Base-by-base conservation (phyloP, 1,140 invertebrate species). In the Platyscapa corneri region DNA sequence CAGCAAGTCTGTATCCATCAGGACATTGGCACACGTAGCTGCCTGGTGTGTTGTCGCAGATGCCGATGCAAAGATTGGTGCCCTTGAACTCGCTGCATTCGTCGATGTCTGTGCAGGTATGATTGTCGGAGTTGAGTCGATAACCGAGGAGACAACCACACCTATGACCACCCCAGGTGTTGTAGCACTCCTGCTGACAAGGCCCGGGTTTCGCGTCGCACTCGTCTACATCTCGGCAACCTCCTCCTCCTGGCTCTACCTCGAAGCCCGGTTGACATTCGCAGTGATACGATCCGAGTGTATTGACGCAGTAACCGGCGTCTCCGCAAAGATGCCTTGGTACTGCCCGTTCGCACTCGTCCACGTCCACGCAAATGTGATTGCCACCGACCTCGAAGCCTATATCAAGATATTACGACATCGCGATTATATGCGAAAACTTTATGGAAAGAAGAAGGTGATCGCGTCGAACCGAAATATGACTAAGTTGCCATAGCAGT, bases 11-110 rank as follows among this genome's bases (percentile, higher is more conserved):
- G 91, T 98, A 99, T 0, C 98, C 98, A 6, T 95, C 91, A 0
- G 98, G 98, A 93, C 98, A 99, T 20, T 94, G 93, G 92, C 98
- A 99, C 70, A 94, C 93, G 91, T 97, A 99, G 65, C 96, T 97
- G 8, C 98, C 98, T 0, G 96, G 96, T 1, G 95, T 95, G 90
- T 99, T 99, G 14, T 97, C 94, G 91, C 98, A 99, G n/a, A 95
- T 94, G 0, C 98, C 98, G 83, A 97, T 94, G 90, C 98, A 98
- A 2, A 98, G 90, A 78, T 95, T 95, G 78, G 95, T 94, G 8
- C 95, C 94, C 87, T 95, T 95, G 49, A 95, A 95, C 87, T 96
- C 94, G 80, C 94, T 94, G 90, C 98, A 99, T 91, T 99, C 98
- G 91, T 99, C 96, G 49, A 99, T 94, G 90, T 99, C 98, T 86